Base-by-base conservation (phyloP, 2,797 vertebrate genomes). In the Parambassis ranga region DNA sequence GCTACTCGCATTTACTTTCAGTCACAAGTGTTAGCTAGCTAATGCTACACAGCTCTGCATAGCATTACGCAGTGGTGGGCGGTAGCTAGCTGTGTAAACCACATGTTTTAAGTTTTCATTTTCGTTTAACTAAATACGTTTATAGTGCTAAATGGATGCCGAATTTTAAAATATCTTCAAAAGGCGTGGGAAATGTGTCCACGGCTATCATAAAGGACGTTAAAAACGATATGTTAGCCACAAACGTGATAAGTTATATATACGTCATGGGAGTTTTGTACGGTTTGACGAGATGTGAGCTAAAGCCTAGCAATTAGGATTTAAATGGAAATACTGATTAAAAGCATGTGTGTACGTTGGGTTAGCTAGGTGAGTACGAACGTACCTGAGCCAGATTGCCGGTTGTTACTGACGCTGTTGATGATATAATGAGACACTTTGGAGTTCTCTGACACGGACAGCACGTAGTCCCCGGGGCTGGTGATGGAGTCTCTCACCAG, bases 391-490 rank as follows among this genome's bases (percentile, higher is more conserved):
- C 80, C 78, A 20, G 90, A 90, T 47, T 75, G 92, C 58, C 83
- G 89, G 87, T 91, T 92, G 90, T 91, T 92, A 18, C 87, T 90
- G 74, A 93, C 82, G 90, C 95, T 95, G 92, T 96, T 97, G 91
- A 97, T 95, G 72, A 97, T 97, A 89, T 96, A 96, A 87, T 96
- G 95, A 38, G 95, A 97, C 75, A 97, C 95, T 82, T 93, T 94
- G 51, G 95, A 96, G 89, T 95, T 96, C 90, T 97, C 95, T 9
- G 94, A 95, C 7, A 97, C 95, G 50, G 95, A 95, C 39, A 97
- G 93, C 77, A 97, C 95, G 90, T 94, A 96, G 90, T 96, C 95
- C 3, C 95, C 95, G 5, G 94, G 95, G 86, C 93, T 94, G 84
- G 94, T 96, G 77, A 93, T 90, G 0, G 95, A 96, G 90, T 96